Conservation (phyloP, 2,797 vertebrate genomes). For the Podarcis siculus region DNA sequence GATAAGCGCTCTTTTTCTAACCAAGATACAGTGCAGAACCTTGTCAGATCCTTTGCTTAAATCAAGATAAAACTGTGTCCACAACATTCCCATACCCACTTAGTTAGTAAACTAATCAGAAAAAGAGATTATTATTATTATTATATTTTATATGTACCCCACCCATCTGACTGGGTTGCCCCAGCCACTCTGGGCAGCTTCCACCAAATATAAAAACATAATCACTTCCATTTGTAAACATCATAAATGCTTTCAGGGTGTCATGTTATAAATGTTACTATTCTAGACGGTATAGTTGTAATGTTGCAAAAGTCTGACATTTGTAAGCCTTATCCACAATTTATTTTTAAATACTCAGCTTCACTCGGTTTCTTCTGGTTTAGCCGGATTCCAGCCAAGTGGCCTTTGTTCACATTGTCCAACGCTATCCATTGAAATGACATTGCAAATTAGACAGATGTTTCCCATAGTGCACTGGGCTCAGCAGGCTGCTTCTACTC, state of each 20-base stretch:
- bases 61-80: background rate
- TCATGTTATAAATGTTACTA: background rate
- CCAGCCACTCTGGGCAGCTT: too few species aligned
- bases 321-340: background rate
- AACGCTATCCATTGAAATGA: background rate
- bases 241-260: background rate
- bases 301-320: background rate
- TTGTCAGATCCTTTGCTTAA: background rate
- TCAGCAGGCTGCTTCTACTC: background rate
- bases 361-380: constrained; percentile 4
- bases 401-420: background rate
- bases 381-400: background rate
- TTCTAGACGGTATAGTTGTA: background rate
- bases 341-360: background rate
- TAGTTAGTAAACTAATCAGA: background rate
- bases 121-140: too few species aligned
- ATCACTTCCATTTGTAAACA: too few species aligned
- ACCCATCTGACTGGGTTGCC: too few species aligned
- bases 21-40: background rate
- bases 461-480: constrained; percentile 1
- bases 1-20: background rate
- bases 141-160: too few species aligned
- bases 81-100: background rate
- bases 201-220: too few species aligned
- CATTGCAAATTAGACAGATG: background rate